Conservation (phyloP, 2,797 vertebrate species). For the Anniella stebbinsi region DNA sequence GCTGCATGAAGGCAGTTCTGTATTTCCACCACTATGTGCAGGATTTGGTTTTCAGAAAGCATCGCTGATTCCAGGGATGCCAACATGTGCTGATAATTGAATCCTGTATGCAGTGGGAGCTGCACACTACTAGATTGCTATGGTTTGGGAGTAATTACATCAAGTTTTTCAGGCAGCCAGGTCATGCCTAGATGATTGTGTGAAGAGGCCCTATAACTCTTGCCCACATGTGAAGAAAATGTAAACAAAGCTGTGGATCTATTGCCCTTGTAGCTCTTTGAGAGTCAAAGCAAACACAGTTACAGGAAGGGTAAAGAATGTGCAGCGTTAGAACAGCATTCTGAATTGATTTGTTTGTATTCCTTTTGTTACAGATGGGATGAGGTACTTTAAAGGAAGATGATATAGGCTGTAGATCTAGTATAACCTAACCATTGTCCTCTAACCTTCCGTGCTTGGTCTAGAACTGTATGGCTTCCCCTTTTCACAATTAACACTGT, state of each 20-base stretch:
- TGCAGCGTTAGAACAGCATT: conserved; percentile 40
- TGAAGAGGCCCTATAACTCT: conserved; percentile 33
- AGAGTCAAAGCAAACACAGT: conserved; percentile 35
- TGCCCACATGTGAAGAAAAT: conserved; percentile 57
- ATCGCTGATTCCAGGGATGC: neutral
- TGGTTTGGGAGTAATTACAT: no score
- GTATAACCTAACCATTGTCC: neutral
- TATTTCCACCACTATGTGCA: neutral
- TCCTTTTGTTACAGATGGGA: neutral
- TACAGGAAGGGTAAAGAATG: conserved; percentile 49
- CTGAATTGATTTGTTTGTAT: conserved; percentile 26
- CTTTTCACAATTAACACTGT: neutral
- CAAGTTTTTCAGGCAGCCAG: neutral
- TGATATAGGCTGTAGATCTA: neutral
- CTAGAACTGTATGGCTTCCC: neutral
- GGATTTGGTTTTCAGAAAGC: conserved; percentile 9
- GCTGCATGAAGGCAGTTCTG: neutral
- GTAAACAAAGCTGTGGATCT: conserved; percentile 24
- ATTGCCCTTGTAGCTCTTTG: conserved; percentile 48
- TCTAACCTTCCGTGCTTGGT: neutral
- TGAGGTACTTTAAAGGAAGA: conserved; percentile 36
- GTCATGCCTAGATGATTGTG: neutral
- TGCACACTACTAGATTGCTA: neutral
- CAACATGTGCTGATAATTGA: neutral
- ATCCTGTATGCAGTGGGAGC: neutral